Conservation (phyloP, 2,113 vertebrate genomes). For the Scortum barcoo region DNA sequence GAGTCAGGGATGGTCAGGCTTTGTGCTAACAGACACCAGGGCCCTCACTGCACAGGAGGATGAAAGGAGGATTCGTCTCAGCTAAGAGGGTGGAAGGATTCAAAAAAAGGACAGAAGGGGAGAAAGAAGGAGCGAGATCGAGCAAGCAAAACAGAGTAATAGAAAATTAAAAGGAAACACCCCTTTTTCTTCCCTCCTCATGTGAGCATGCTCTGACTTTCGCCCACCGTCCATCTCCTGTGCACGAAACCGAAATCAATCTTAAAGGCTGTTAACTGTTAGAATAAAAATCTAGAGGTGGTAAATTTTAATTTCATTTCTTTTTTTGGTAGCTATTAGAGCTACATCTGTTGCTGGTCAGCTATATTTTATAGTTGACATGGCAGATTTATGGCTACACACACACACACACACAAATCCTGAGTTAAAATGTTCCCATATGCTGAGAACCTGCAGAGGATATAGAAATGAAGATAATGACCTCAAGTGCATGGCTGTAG, state of each 20-base stretch:
- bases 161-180: slow-evolving; percentile 64
- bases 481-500: slow-evolving; percentile 72
- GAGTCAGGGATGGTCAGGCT: slow-evolving; percentile 81
- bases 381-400: slow-evolving; percentile 83
- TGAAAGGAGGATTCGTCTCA: slow-evolving; percentile 82
- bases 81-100: slow-evolving; percentile 67
- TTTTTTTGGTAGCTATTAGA: slow-evolving; percentile 73
- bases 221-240: slow-evolving; percentile 45
- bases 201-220: slow-evolving; percentile 41
- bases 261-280: slow-evolving; percentile 35
- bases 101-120: slow-evolving; percentile 59
- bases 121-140: slow-evolving; percentile 55
- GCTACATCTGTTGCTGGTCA: slow-evolving; percentile 84
- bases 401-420: slow-evolving; percentile 41
- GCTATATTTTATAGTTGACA: slow-evolving; percentile 85
- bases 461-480: slow-evolving; percentile 84
- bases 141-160: slow-evolving; percentile 44
- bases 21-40: slow-evolving; percentile 77
- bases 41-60: slow-evolving; percentile 66
- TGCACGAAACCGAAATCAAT: slow-evolving; percentile 46
- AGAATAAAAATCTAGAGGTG: slow-evolving; percentile 69
- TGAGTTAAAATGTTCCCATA: slow-evolving; percentile 86
- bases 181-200: slow-evolving; percentile 15
- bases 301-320: slow-evolving; percentile 71
- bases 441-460: slow-evolving; percentile 81